Evolutionary conservation across 2,113 vertebrate species (phyloP).

Genomic region (Dipodomys stephensi): DNA sequence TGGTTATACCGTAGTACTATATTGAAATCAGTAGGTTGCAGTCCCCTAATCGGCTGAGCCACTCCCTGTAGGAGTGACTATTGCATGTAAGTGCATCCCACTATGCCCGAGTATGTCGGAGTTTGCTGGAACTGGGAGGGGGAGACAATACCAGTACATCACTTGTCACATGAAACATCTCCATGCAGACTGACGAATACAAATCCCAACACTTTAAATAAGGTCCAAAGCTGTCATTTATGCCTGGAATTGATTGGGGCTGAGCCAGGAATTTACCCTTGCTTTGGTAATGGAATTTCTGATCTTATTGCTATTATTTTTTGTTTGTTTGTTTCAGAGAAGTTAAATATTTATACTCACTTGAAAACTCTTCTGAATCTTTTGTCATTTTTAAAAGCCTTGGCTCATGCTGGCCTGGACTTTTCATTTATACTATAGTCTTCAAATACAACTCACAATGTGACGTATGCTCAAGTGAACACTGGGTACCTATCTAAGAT

Average conservation of each 20-base stretch:
- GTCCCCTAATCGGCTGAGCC: background rate
- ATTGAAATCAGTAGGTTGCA: background rate
- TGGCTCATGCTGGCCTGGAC: too few relatives aligned
- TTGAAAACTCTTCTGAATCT: background rate
- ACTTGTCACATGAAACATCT: background rate
- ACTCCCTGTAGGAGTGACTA: background rate
- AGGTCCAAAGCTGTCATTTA: background rate
- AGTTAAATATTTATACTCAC: background rate
- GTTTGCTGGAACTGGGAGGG: background rate
- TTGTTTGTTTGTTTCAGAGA: background rate
- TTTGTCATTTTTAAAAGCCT: too few relatives aligned
- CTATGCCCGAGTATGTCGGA: fast-evolving
- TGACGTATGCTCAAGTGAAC: background rate
- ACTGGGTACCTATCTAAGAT: background rate
- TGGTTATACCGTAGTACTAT: background rate
- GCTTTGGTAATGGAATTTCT: slow-evolving; percentile 4
- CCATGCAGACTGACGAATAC: background rate
- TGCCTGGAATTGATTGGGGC: background rate
- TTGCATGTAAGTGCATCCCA: background rate
- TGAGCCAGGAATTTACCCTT: background rate
- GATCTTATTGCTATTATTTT: background rate
- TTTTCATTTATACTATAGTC: background rate
- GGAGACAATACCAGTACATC: background rate
- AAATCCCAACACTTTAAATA: background rate
- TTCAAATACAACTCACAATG: background rate